phyloP scores from a whole-genome alignment of 1,140 invertebrate species.

The Xylocopa sonorina region DNA sequence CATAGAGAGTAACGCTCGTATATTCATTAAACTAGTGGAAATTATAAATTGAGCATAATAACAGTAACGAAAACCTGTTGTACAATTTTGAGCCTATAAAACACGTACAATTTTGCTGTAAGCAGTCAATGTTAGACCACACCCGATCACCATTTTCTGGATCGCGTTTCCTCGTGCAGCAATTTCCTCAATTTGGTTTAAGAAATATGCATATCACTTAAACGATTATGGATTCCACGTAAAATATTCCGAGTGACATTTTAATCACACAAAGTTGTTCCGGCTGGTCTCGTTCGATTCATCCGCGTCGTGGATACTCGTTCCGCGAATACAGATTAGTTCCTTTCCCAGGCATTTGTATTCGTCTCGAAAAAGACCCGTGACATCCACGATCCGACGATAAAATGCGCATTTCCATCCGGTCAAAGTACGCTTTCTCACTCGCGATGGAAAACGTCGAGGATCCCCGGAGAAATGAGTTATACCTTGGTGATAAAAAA shows the following conservation, averaged over 20 bases:
- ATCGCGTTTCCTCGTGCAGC: background rate
- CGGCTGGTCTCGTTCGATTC: background rate
- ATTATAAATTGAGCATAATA: background rate
- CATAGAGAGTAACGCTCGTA: too few species aligned
- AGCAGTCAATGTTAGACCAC: background rate
- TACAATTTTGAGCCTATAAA: too few species aligned
- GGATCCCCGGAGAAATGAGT: background rate
- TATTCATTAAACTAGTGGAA: too few species aligned
- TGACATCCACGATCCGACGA: conserved; percentile 3
- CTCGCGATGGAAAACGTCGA: background rate
- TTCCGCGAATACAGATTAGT: conserved; percentile 9
- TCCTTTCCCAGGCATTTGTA: background rate
- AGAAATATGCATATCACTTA: too few species aligned
- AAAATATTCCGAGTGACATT: background rate
- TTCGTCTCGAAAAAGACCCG: background rate
- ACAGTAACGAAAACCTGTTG: too few species aligned
- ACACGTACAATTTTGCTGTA: too few species aligned
- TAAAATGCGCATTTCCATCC: background rate
- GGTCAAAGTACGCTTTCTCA: background rate
- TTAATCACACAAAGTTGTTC: background rate
- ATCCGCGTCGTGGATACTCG: background rate
- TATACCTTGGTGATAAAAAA: background rate
- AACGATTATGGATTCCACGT: too few species aligned
- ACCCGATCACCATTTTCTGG: background rate
- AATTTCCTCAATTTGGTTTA: too few species aligned